These are phyloP conservation scores for Malurus leucopterus DNA, from an alignment of 2,797 vertebrate species.

Conservation along the genomic window DNA sequence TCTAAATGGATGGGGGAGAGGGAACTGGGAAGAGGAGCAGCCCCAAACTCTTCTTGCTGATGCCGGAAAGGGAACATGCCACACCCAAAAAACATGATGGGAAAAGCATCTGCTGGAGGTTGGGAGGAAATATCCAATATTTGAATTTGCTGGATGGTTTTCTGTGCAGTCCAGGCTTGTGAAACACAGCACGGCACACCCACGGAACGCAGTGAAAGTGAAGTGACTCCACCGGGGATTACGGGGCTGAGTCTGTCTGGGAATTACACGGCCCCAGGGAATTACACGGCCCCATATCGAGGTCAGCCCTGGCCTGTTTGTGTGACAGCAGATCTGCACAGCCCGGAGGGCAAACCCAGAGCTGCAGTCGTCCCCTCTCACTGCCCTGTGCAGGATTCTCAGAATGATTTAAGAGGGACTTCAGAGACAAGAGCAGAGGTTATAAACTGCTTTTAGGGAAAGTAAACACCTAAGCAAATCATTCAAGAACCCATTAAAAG, in stretches of 20 bases:
- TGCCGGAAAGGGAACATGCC: not conserved
- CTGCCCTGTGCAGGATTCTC: not conserved
- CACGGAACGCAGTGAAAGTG: not conserved
- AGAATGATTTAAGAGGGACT: conserved; percentile 45
- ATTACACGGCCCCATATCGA: not conserved
- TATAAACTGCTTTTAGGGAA: conserved; percentile 51
- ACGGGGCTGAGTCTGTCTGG: not conserved
- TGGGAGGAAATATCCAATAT: not conserved
- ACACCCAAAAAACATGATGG: not conserved
- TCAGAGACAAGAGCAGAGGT: conserved; percentile 12
- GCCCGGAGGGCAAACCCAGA: not conserved
- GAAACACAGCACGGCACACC: not conserved
- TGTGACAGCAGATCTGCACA: not conserved
- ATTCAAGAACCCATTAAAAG: conserved; percentile 33
- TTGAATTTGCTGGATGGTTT: not conserved
- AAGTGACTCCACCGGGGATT: not conserved
- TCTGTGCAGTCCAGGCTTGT: not conserved
- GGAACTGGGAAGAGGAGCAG: not conserved
- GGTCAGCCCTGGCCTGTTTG: conserved; percentile 7
- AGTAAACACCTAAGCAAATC: conserved; percentile 47
- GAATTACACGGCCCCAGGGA: not conserved
- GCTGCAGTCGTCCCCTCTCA: not conserved
- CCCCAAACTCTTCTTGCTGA: not conserved
- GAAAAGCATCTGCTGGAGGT: not conserved
- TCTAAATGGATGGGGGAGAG: not conserved